A percentile compares a stretch with the other conserved stretches of the same genome.
Conservation (phyloP, 2,797 vertebrate species). For the Aplochiton taeniatus region DNA sequence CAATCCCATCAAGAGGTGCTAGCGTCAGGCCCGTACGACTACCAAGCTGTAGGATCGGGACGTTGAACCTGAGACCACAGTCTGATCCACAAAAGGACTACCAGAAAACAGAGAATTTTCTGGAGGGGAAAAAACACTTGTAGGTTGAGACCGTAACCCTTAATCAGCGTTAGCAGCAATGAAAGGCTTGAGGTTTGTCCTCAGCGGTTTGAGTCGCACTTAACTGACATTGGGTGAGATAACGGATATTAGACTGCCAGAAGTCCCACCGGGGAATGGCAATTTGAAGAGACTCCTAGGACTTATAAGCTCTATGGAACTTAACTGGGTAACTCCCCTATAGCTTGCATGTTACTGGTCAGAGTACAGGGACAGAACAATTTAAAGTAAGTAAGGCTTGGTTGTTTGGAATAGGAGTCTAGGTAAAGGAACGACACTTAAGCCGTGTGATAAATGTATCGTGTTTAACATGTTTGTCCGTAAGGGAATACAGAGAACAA, state of each 20-base stretch:
- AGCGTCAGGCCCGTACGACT: slow-evolving; percentile 39
- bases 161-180: slow-evolving; percentile 16
- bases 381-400: too few relatives aligned
- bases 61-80: slow-evolving; percentile 23
- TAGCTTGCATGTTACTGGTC: not conserved
- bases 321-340: not conserved
- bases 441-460: slow-evolving; percentile 9
- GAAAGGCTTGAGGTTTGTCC: slow-evolving; percentile 16
- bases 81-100: slow-evolving; percentile 13
- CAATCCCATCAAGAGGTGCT: slow-evolving; percentile 35
- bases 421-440: slow-evolving; percentile 6
- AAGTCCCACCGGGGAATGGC: slow-evolving; percentile 1
- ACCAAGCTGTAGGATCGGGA: slow-evolving; percentile 36
- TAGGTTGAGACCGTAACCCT: slow-evolving; percentile 24
- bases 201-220: slow-evolving; percentile 32
- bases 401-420: not conserved
- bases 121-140: slow-evolving; percentile 51
- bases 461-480: slow-evolving; percentile 26
- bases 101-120: slow-evolving; percentile 24
- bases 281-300: slow-evolving; percentile 19
- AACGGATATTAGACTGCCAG: not conserved
- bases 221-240: slow-evolving; percentile 19
- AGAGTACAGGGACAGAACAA: slow-evolving; percentile 29
- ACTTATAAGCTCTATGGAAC: slow-evolving; percentile 30
- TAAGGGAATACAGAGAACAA: slow-evolving; percentile 11